Evolutionary conservation across 2,113 vertebrate genomes (phyloP), one percentile per base, ranked within the genome.

Genomic region (Leptodactylus fuscus): DNA sequence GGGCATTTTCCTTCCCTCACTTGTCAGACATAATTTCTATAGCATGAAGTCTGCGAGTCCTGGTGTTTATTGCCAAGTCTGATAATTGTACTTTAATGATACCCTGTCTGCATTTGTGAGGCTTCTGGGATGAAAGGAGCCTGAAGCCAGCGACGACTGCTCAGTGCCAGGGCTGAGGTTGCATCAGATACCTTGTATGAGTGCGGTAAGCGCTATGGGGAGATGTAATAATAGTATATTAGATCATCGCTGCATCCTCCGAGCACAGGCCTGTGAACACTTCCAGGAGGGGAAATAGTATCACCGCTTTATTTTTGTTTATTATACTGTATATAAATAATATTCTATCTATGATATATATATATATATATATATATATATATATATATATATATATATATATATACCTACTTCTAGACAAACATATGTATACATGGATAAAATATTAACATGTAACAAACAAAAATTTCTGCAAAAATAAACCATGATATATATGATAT

Each of bases 61-160:
- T 1, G 65, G 65, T 69, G 65, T 38, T 69, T 38, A 38, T 69
- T 69, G 65, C 65, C 65, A 36, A 69, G 65, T 36, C 65, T 69
- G 65, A 69, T 69, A 69, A 69, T 69, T 69, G 65, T 18, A 18
- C 65, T 69, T 38, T 69, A 69, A 69, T 69, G 34, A 69, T 69
- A 36, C 16, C 65, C 65, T 69, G 65, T 69, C 65, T 69, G 65
- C 65, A 18, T 69, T 36, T 22, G 65, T 22, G 32, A 69, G 34
- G 65, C 65, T 69, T 69, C 65, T 69, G 65, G 34, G 65, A 69
- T 69, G 65, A 69, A 38, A 69, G 65, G 18, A 22, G 65, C 65
- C 34, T 69, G 65, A 0, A 69, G 65, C 65, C 65, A 36, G 65
- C 34, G 65, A 69, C 16, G 34, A 38, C 32, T 38, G 65, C 65